phyloP scores from a whole-genome alignment of 2,113 vertebrate species.

The Melanostigma gelatinosum region DNA sequence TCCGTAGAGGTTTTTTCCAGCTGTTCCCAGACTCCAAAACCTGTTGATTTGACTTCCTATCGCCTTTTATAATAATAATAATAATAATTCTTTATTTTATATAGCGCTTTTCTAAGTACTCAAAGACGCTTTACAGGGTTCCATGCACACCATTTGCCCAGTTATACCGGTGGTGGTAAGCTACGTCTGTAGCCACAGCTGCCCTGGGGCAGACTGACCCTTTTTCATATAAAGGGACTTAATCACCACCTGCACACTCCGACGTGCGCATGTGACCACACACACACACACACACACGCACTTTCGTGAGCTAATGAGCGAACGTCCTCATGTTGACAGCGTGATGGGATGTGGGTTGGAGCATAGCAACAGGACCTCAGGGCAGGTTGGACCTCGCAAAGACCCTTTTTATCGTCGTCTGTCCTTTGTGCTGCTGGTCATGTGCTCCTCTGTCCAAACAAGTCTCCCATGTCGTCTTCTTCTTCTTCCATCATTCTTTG shows the following conservation, averaged over 20 bases:
- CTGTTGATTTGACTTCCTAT: background rate
- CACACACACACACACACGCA: conserved; percentile 27
- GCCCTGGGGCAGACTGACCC: too few species aligned
- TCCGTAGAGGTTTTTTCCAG: background rate
- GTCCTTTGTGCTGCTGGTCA: conserved; percentile 53
- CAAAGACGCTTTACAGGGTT: too few species aligned
- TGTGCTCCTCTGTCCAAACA: conserved; percentile 59
- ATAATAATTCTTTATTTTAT: too few species aligned
- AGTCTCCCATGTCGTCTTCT: conserved; percentile 14
- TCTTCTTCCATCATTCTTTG: background rate
- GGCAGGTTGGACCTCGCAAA: conserved; percentile 61
- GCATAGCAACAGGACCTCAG: conserved; percentile 61
- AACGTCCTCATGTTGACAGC: conserved; percentile 65
- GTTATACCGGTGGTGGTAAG: too few species aligned
- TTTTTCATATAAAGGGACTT: too few species aligned
- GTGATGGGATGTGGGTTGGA: conserved; percentile 63
- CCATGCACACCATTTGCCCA: too few species aligned
- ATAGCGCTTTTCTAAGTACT: too few species aligned
- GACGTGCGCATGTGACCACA: too few species aligned
- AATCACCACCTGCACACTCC: background rate
- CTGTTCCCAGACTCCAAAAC: background rate
- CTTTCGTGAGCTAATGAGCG: conserved; percentile 59
- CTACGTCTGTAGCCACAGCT: too few species aligned
- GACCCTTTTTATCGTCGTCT: conserved; percentile 47
- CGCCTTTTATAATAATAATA: too few species aligned